phyloP scores from a whole-genome alignment of 2,888 invertebrate genomes.

The Diarsia dahlii region DNA sequence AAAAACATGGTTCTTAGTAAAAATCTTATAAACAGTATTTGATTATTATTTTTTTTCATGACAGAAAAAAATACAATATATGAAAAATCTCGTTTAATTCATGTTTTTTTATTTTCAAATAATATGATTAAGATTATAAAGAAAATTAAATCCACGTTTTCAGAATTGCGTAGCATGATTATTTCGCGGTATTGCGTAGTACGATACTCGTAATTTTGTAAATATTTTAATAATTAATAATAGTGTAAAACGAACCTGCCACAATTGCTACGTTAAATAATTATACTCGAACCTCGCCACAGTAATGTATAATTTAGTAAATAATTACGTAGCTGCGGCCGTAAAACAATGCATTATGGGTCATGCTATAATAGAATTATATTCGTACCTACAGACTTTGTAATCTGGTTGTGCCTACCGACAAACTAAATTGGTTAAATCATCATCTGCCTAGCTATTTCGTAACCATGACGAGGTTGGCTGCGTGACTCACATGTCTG shows the following conservation, averaged over 20 bases:
- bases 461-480: too few relatives aligned
- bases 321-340: background rate
- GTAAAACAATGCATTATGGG: background rate
- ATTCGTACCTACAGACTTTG: background rate
- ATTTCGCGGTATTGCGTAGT: background rate
- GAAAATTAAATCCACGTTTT: background rate
- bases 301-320: background rate
- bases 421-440: background rate
- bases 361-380: background rate
- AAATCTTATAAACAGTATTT: background rate
- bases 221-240: background rate
- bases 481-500: too few relatives aligned
- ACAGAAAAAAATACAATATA: background rate
- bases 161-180: background rate
- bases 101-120: background rate
- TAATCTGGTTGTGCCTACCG: too few relatives aligned
- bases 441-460: background rate
- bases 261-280: background rate
- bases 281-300: background rate
- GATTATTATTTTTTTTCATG: too few relatives aligned
- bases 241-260: background rate
- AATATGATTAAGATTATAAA: too few relatives aligned
- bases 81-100: background rate
- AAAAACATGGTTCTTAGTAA: background rate
- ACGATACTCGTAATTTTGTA: too few relatives aligned